Evolutionary conservation across 2,797 vertebrate species (phyloP).

Genomic region (Coregonus ussuriensis): DNA sequence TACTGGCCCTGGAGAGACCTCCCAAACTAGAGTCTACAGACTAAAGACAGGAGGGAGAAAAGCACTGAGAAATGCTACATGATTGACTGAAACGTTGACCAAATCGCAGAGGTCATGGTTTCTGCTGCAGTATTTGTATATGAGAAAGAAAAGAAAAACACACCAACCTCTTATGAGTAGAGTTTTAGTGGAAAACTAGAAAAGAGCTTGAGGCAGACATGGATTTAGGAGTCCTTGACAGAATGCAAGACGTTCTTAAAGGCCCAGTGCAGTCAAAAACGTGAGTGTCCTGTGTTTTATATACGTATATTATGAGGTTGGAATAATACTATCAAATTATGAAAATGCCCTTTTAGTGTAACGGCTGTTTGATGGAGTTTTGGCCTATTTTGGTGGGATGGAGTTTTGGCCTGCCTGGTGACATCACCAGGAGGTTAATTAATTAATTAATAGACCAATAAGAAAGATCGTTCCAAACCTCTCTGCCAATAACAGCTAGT

Average conservation of each 20-base stretch:
- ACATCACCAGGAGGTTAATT: no score
- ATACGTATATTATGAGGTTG: constrained; percentile 79
- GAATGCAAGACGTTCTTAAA: neutral
- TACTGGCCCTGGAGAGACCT: constrained; percentile 95
- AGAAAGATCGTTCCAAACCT: no score
- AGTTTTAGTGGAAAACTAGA: no score
- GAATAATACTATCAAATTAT: constrained; percentile 69
- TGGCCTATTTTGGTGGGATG: no score
- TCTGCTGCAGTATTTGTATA: no score
- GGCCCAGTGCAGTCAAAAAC: no score
- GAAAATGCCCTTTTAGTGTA: constrained; percentile 83
- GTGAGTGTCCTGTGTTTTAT: neutral
- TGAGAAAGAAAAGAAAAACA: no score
- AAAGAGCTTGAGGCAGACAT: neutral
- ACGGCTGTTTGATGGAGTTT: constrained; percentile 72
- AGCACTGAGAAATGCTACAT: neutral
- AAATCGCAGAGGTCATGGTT: neutral
- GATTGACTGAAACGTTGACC: neutral
- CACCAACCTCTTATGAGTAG: no score
- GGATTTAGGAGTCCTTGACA: neutral
- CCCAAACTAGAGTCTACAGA: constrained; percentile 98
- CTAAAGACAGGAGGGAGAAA: constrained; percentile 60
- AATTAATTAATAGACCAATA: no score
- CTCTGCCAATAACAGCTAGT: no score
- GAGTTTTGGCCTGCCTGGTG: no score